Evolutionary conservation across 2,888 invertebrate species (phyloP), one percentile per base, ranked within the genome.

Genomic region (Poecilobothrus nobilitatus): DNA sequence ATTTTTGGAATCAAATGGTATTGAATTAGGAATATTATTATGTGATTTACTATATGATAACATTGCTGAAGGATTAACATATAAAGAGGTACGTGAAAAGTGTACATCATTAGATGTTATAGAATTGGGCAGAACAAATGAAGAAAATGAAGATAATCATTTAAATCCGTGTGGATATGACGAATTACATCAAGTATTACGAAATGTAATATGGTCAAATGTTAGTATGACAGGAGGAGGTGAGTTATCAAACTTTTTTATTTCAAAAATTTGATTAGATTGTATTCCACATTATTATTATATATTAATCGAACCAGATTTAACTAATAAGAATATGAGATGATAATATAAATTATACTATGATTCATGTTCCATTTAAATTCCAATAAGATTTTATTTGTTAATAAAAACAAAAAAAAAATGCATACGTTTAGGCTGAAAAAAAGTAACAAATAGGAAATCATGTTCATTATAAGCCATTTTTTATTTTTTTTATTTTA

Each of bases 131-230:
- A 68, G 75, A 3, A 72, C 71, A 4, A 76, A 75, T 37, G 73
- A 74, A 41, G 74, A 73, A 27, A 73, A 73, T 15, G 74, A 75
- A 34, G 73, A 73, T 44, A 71, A 73, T 21, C 71, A 71, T 1
- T 72, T 74, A 65, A 74, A 75, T 70, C 74, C 75, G 1, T 44
- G 74, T 1, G 76, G 76, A 0, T 76, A 76, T 68, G 75, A 74
- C 53, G 76, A 76, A 64, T 44, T 76, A 0, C 68, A 72, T 66
- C 74, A 75, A 63, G 74, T 75, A 0, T 61, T 76, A 15, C 69
- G 72, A 66, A 74, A 73, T 68, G 72, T 73, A 22, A 68, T 76
- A 33, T 76, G 76, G 76, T 74, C 76, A 8, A 76, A 75, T 68
- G 73, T 75, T n/a, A 53, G 15, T 12, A 53, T 53, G 53, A 53